These are phyloP conservation scores for Aratinga solstitialis DNA, from an alignment of 2,797 vertebrate genomes.

Conservation along the genomic window DNA sequence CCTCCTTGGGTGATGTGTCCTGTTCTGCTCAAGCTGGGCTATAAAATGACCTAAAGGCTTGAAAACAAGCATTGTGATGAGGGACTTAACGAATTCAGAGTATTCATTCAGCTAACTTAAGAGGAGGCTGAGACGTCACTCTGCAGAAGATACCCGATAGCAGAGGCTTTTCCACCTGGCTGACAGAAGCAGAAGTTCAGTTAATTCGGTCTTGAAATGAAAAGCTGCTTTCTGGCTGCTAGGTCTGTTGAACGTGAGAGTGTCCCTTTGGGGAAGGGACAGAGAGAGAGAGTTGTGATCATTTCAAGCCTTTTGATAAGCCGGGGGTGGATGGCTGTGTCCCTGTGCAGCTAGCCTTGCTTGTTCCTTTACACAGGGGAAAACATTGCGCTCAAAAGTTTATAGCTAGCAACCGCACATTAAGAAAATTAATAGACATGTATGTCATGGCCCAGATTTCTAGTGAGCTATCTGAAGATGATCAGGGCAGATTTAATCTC, in stretches of 20 bases:
- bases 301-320: not conserved
- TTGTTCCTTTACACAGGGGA: not conserved
- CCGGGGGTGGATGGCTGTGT: not conserved
- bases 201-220: not conserved
- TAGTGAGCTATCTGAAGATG: not conserved
- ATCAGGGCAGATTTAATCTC: not conserved
- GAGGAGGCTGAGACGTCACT: not conserved
- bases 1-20: not conserved
- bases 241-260: not conserved
- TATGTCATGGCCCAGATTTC: not conserved
- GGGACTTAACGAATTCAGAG: not conserved
- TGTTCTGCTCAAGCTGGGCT: not conserved
- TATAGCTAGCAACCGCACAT: not conserved
- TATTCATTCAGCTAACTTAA: not conserved
- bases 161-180: not conserved
- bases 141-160: not conserved
- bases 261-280: not conserved
- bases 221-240: not conserved
- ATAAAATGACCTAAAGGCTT: not conserved
- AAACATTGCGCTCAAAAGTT: not conserved
- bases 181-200: not conserved
- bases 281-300: not conserved
- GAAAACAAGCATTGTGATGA: not conserved
- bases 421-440: not conserved
- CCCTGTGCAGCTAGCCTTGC: not conserved